Evolutionary conservation across 1,140 invertebrate genomes (phyloP).

Genomic region (Drosophila tristis): DNA sequence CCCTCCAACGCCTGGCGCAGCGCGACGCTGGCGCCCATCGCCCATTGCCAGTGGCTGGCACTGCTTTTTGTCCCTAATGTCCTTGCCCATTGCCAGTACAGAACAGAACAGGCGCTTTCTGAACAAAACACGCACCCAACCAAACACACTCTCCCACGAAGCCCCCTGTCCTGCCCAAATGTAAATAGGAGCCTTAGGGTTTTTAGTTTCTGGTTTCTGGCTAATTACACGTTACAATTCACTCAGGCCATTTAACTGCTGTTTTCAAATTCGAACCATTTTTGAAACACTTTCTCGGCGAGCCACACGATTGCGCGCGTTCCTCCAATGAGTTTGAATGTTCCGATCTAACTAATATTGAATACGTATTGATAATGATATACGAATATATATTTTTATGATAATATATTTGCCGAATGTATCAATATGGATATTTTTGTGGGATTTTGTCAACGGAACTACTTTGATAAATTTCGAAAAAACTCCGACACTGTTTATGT

Average conservation of each 20-base stretch:
- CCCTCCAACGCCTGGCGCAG: constrained; percentile 7
- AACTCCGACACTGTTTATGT: too few relatives aligned
- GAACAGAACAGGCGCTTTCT: constrained; percentile 24
- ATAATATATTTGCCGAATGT: too few relatives aligned
- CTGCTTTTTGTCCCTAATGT: constrained; percentile 72
- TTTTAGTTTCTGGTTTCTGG: constrained; percentile 14
- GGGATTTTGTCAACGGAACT: too few relatives aligned
- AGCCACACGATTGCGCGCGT: constrained; percentile 43
- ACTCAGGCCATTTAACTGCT: constrained; percentile 35
- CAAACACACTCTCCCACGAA: neutral
- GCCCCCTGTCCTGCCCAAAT: constrained; percentile 39
- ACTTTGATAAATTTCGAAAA: too few relatives aligned
- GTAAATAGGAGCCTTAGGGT: constrained; percentile 9
- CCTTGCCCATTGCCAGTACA: constrained; percentile 55
- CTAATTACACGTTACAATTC: constrained; percentile 55
- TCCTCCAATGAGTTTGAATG: constrained; percentile 66
- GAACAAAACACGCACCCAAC: constrained; percentile 22
- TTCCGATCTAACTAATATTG: constrained; percentile 67
- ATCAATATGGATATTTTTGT: too few relatives aligned
- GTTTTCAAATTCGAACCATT: constrained; percentile 68
- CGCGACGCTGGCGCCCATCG: neutral
- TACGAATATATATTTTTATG: too few relatives aligned
- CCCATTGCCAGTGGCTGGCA: constrained; percentile 6
- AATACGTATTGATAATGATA: neutral
- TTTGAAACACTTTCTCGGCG: constrained; percentile 33